Base-by-base conservation (phyloP, 1,140 invertebrate species). In the Magallana gigas region DNA sequence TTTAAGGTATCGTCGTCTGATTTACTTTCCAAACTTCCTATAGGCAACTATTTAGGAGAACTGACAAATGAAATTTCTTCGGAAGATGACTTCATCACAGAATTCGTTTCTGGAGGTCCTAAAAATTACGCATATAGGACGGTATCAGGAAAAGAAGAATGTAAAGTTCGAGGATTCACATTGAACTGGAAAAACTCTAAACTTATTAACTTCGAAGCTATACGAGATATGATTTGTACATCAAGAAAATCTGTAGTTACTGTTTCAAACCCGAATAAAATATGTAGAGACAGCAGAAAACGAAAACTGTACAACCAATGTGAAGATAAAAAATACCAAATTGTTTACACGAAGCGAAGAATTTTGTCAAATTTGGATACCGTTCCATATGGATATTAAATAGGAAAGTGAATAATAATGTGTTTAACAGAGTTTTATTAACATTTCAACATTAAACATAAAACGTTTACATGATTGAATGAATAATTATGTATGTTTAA, bases 11-110 rank as follows among this genome's bases (percentile, higher is more conserved):
- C 60, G 8, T 36, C 60, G 12, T 86, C 71, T 11, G 68, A 86
- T 58, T 9, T 29, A 16, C 56, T 64, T 18, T n/a, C 60, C 16
- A 71, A 59, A 84, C 68, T 87, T 12, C 85, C 76, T 48, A 83
- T 87, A 14, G 88, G 88, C 36, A 84, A 90, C 82, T 89, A 84
- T 85, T 80, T 90, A 59, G 89, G 90, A 1, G 85, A 90, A 85
- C 56, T 89, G 9, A 90, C 90, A 57, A 85, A 87, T 58, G 88
- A 90, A 83, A 76, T 89, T 23, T 23, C 23, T 23, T 23, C 23
- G 23, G 81, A 71, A 57, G 88, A 90, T 71, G 84, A 64, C 11
- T 84, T 57, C 48, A 88, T 88, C 23, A 83, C 62, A 60, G 76
- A 85, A 71, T 88, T 83, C 57, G 84, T 88, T 58, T 83, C 80